Evolutionary conservation across 2,113 vertebrate genomes (phyloP).

Genomic region (Microcebus ravelobensis): DNA sequence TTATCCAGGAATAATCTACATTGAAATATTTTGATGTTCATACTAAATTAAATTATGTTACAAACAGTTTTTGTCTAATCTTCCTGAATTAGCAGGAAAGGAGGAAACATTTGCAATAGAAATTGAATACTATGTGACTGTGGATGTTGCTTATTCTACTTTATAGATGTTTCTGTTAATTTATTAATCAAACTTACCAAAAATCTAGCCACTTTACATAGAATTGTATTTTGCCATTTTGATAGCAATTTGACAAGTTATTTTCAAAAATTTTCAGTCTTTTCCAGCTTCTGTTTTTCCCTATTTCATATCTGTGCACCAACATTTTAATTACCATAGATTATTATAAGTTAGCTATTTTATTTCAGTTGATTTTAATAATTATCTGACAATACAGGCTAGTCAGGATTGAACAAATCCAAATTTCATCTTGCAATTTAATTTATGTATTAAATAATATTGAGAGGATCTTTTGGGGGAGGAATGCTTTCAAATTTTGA

Average conservation of each 20-base stretch:
- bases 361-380: not conserved
- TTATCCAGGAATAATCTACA: slow-evolving; percentile 54
- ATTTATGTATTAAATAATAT: not conserved
- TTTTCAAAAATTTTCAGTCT: not conserved
- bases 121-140: not conserved
- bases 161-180: slow-evolving; percentile 1
- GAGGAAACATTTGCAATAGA: not conserved
- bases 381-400: not conserved
- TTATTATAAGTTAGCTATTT: not conserved
- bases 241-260: not conserved
- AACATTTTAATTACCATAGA: not conserved
- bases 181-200: not conserved
- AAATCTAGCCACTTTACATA: not conserved
- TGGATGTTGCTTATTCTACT: not conserved
- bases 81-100: not conserved
- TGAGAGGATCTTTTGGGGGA: not conserved
- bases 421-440: not conserved
- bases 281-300: not conserved
- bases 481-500: not conserved
- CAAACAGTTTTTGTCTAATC: not conserved
- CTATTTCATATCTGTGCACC: not conserved
- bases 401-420: not conserved
- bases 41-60: slow-evolving; percentile 40
- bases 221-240: not conserved
- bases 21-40: not conserved